These are phyloP conservation scores for Cantharis flavilabris DNA, from an alignment of 2,888 invertebrate genomes.

Conservation along the genomic window DNA sequence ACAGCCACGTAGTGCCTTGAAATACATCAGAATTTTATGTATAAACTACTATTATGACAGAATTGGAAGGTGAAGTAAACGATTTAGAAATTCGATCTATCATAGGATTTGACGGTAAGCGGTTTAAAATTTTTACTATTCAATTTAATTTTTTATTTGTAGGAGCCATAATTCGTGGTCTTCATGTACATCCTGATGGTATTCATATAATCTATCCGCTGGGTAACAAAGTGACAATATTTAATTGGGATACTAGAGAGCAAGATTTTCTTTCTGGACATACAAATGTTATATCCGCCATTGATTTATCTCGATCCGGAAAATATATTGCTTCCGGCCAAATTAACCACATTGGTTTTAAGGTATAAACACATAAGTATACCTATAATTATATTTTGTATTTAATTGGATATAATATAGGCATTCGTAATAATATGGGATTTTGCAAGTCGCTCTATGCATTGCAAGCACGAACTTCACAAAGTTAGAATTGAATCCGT, in stretches of 20 bases:
- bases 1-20: not conserved
- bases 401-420: constrained; percentile 45
- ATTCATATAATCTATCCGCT: constrained; percentile 75
- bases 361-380: constrained; percentile 55
- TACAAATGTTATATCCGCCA: constrained; percentile 75
- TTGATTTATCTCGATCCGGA: constrained; percentile 76
- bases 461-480: constrained; percentile 79
- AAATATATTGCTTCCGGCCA: constrained; percentile 88
- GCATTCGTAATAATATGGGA: constrained; percentile 88
- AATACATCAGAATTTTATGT: not conserved
- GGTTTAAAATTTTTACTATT: not conserved
- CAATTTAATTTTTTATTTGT: constrained; percentile 31
- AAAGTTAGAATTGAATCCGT: constrained; percentile 87
- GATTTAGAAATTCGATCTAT: constrained; percentile 71
- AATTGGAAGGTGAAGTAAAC: constrained; percentile 58
- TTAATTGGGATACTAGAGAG: constrained; percentile 68
- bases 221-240: constrained; percentile 78
- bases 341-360: constrained; percentile 88
- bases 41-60: not conserved
- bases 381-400: too few species aligned
- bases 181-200: constrained; percentile 74
- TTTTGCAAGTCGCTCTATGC: constrained; percentile 65
- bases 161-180: constrained; percentile 59
- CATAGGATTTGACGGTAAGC: constrained; percentile 80
- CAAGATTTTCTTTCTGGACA: constrained; percentile 81